phyloP scores from a whole-genome alignment of 2,888 invertebrate genomes.

The Strigamia transsilvanica region DNA sequence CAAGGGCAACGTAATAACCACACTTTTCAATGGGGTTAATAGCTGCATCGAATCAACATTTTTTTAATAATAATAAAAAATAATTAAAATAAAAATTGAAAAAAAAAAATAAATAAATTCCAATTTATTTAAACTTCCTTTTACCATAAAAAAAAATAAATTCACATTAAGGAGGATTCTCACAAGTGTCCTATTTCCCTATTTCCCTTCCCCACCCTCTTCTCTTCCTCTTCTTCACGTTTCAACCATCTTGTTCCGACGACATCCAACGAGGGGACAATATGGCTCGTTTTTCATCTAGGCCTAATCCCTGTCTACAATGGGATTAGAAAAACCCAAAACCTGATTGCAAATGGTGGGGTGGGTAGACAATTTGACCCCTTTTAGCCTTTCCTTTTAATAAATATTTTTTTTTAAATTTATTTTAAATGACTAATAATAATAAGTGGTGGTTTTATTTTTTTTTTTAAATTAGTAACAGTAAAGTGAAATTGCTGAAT shows the following conservation, averaged over 20 bases:
- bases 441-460: background rate
- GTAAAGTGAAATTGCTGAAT: background rate
- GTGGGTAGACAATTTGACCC: background rate
- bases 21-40: conserved; percentile 17
- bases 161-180: background rate
- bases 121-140: background rate
- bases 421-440: no score
- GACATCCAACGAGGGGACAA: background rate
- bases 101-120: background rate
- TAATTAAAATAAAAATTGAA: background rate
- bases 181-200: conserved; percentile 5
- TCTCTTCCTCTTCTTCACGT: background rate
- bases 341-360: background rate
- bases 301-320: conserved; percentile 12
- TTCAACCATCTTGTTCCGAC: no score
- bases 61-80: background rate
- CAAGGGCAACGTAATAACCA: conserved; percentile 16
- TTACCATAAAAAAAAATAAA: background rate
- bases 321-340: background rate
- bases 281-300: conserved; percentile 20
- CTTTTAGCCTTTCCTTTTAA: background rate
- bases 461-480: conserved; percentile 11
- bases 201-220: background rate
- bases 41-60: background rate
- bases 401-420: background rate